A percentile compares a stretch with the other conserved stretches of the same genome.
Conservation (phyloP, 2,888 invertebrate species). For the Cyclophora punctaria region DNA sequence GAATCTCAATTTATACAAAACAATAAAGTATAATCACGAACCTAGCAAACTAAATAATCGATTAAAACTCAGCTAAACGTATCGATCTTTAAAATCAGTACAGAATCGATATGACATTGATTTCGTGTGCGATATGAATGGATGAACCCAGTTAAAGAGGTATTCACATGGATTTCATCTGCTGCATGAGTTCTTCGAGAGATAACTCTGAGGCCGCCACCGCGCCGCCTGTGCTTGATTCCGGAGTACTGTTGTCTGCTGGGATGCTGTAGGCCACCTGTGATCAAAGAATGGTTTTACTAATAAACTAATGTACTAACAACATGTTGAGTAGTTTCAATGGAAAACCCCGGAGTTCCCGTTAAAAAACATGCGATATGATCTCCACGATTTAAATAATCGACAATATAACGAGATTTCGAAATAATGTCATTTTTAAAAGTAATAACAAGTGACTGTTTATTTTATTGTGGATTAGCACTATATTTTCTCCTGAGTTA, state of each 20-base stretch:
- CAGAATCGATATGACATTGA: background rate
- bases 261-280: conserved; percentile 85
- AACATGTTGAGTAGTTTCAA: no score
- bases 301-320: background rate
- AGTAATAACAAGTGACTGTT: no score
- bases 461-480: no score
- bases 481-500: no score
- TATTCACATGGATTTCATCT: conserved; percentile 89
- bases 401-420: no score
- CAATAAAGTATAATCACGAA: no score
- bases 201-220: conserved; percentile 76
- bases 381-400: no score
- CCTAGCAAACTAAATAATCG: no score
- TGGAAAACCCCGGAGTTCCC: no score
- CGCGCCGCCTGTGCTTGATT: conserved; percentile 58
- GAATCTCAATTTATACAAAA: no score
- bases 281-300: background rate
- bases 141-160: background rate
- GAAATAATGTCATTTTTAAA: no score
- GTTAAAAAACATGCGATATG: no score
- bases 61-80: background rate
- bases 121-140: background rate
- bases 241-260: conserved; percentile 53
- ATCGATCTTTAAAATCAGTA: background rate
- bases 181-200: conserved; percentile 93